Evolutionary conservation across 92 coral and sea anemone genomes (phyloP), one percentile per base, ranked within the genome.

Genomic region (Parazoanthus darwini): DNA sequence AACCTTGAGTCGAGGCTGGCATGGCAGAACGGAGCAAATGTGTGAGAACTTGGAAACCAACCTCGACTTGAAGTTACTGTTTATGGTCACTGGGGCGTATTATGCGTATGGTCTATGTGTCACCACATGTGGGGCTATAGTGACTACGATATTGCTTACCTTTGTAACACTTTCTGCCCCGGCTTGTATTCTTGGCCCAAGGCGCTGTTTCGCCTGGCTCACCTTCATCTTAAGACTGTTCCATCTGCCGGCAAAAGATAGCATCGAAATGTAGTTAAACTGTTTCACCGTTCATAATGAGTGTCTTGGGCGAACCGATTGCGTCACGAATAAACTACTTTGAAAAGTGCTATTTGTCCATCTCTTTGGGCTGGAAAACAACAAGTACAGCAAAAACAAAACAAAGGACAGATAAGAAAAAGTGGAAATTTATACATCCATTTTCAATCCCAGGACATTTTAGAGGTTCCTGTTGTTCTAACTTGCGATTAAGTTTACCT

Each of bases 101-200:
- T 42, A 8, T n/a, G 11, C 9, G 42, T 78, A n/a, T 78, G 54
- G 65, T 29, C 33, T 29, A 39, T 11, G 29, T 78, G 2, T 11
- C 37, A 73, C 8, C 51, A 35, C 5, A 15, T 48, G 29, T 66
- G 16, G 16, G 8, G 5, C 20, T 42, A 23, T 29, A 10, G 74
- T 25, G 54, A 74, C 66, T 26, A 37, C 56, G n/a, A 16, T 4
- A 51, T 48, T 35, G 3, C 85, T 78, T 92, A 97, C 99, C 92
- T 90, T 86, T 29, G 97, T 94, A 35, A 97, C 98, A 75, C 99
- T 94, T 11, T 86, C 79, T 33, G 94, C 97, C 80, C 96, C 99
- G 51, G 99, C 98, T 76, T 97, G 99, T 85, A 97, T 97, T 68
- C 99, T 92, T 66, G 99, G 99, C 66, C 99, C 99, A 76, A 97